A percentile compares a stretch with the other conserved stretches of the same genome.
Evolutionary conservation across 2,797 vertebrate species (phyloP).

Genomic region (Sarcophilus harrisii): DNA sequence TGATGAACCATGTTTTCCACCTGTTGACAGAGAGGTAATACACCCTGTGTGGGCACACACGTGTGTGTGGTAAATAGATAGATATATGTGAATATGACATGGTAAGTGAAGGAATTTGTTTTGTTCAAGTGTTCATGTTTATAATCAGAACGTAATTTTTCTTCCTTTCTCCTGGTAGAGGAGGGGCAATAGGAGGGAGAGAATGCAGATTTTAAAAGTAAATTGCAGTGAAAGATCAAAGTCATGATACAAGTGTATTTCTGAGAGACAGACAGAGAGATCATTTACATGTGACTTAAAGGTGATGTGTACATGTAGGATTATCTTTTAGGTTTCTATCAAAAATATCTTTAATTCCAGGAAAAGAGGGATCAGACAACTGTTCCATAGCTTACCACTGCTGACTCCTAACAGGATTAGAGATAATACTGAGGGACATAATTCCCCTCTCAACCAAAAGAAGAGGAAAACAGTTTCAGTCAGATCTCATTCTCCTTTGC

Average conservation of each 20-base stretch:
- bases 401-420: not conserved
- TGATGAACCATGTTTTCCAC: not conserved
- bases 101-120: not conserved
- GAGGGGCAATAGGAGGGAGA: not conserved
- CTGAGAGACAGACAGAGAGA: constrained; percentile 26
- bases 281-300: constrained; percentile 56
- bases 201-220: not conserved
- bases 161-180: not conserved
- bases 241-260: constrained; percentile 12
- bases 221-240: constrained; percentile 57
- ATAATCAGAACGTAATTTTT: not conserved
- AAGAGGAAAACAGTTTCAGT: not conserved
- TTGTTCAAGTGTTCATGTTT: not conserved
- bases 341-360: constrained; percentile 35
- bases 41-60: no score
- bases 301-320: constrained; percentile 30
- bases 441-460: not conserved
- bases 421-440: constrained; percentile 30
- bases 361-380: not conserved
- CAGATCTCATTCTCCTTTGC: not conserved
- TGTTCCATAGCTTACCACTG: not conserved
- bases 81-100: not conserved
- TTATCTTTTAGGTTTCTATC: constrained; percentile 33
- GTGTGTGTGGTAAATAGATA: no score
- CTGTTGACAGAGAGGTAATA: not conserved